A percentile compares a stretch with the other conserved stretches of the same genome.
Conservation (phyloP, 1,140 invertebrate genomes). For the Atta cephalotes region DNA sequence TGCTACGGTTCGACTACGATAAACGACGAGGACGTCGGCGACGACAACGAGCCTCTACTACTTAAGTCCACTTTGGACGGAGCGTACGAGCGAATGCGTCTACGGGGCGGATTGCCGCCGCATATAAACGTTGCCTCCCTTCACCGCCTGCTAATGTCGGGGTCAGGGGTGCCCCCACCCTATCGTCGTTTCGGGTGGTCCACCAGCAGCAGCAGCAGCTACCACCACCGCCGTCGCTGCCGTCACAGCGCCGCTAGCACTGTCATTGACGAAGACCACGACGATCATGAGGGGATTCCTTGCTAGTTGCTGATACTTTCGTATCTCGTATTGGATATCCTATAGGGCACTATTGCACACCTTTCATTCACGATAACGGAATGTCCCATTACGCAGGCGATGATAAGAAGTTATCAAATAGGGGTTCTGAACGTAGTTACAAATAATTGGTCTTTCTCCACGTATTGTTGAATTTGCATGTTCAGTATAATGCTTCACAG, state of each 20-base stretch:
- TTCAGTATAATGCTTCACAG: neutral
- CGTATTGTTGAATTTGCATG: neutral
- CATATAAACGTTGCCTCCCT: conserved; percentile 87
- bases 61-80: conserved; percentile 83
- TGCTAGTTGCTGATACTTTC: neutral
- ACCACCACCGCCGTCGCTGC: conserved; percentile 53
- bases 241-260: conserved; percentile 34
- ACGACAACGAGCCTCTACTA: conserved; percentile 46
- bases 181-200: conserved; percentile 79
- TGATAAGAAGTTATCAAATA: neutral
- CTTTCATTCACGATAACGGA: neutral
- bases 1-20: conserved; percentile 50
- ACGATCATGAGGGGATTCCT: conserved; percentile 38
- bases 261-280: conserved; percentile 51
- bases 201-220: conserved; percentile 70
- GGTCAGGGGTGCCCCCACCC: conserved; percentile 86
- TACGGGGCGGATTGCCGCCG: conserved; percentile 84
- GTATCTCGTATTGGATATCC: neutral
- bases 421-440: neutral
- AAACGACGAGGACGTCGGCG: conserved; percentile 44
- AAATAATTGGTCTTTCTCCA: neutral
- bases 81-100: conserved; percentile 86
- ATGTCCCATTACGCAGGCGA: neutral
- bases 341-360: neutral
- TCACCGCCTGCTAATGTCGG: conserved; percentile 82